Evolutionary conservation across 2,888 invertebrate genomes (phyloP).

Genomic region (Drosophila prostipennis): DNA sequence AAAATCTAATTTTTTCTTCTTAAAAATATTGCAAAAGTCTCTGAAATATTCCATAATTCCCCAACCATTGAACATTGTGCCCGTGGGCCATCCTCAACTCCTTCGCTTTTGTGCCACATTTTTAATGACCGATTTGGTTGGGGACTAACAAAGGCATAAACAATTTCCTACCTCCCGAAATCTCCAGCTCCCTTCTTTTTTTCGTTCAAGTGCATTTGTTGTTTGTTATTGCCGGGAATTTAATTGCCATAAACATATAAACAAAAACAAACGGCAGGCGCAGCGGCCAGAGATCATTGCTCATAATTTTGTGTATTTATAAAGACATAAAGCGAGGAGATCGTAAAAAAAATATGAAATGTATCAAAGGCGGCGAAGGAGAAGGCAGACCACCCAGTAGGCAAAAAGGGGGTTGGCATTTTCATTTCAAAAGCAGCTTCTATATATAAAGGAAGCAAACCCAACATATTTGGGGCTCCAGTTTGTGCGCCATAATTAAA

Average conservation of each 20-base stretch:
- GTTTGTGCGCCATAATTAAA: constrained; percentile 1
- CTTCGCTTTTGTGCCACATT: constrained; percentile 29
- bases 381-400: constrained; percentile 9
- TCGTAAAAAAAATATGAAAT: constrained; percentile 71
- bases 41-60: neutral
- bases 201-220: constrained; percentile 50
- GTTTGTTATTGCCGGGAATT: constrained; percentile 66
- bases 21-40: no score
- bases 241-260: constrained; percentile 78
- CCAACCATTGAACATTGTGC: neutral
- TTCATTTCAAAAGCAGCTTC: neutral
- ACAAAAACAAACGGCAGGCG: constrained; percentile 10
- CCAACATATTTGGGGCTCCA: neutral
- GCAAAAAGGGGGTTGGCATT: constrained; percentile 14
- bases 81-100: neutral
- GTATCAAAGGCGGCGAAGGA: constrained; percentile 68
- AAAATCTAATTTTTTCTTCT: neutral
- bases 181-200: no score
- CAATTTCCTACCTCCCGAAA: constrained; percentile 37
- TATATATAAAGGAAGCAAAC: neutral
- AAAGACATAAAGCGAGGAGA: constrained; percentile 70
- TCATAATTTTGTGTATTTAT: constrained; percentile 69
- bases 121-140: constrained; percentile 33
- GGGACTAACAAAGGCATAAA: constrained; percentile 30
- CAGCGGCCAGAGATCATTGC: constrained; percentile 20